phyloP scores from a whole-genome alignment of 53 echinoderm and acorn worm species.

The Actinopyga echinites region DNA sequence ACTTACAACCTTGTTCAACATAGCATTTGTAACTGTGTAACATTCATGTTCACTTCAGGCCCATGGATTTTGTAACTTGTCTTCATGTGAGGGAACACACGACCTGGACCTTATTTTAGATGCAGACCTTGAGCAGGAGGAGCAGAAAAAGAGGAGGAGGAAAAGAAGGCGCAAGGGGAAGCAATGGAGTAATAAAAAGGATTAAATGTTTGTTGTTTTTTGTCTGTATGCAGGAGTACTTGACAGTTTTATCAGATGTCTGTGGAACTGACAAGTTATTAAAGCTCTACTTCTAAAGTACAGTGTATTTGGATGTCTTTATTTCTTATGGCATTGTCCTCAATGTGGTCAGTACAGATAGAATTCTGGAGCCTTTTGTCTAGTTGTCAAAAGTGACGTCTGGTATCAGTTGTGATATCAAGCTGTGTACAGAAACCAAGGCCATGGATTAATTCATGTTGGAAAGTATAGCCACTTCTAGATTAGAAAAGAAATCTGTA shows the following conservation, averaged over 20 bases:
- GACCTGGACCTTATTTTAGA: conserved; percentile 83
- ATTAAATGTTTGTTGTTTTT: conserved; percentile 25
- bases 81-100: conserved; percentile 75
- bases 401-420: no score
- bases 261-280: neutral
- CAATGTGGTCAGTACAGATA: no score
- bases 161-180: conserved; percentile 56
- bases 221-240: neutral
- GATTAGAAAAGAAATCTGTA: no score
- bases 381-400: no score
- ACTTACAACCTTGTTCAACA: no score
- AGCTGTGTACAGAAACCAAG: no score
- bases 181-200: conserved; percentile 8
- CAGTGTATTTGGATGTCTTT: no score
- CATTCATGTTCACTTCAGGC: conserved; percentile 67
- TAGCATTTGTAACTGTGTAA: no score
- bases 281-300: neutral
- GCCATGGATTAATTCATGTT: no score
- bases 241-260: conserved; percentile 29
- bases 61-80: conserved; percentile 79
- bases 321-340: no score
- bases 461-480: no score
- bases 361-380: no score
- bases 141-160: conserved; percentile 73
- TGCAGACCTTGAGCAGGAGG: conserved; percentile 51